Conservation (phyloP, 2,113 vertebrate species). For the Diadophis punctatus region DNA sequence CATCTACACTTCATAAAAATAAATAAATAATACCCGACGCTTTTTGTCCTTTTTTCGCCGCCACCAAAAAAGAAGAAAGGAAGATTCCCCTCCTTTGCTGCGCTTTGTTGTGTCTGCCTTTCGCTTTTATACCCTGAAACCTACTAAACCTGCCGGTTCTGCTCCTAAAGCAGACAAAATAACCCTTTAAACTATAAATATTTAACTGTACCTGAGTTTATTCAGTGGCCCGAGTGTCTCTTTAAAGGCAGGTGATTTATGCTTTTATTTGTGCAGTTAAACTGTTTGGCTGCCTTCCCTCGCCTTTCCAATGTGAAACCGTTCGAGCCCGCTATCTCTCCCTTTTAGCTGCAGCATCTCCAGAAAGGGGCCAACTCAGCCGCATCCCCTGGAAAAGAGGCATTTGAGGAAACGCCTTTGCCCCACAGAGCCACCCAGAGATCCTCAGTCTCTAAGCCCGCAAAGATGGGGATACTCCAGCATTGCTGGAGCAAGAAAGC, state of each 20-base stretch:
- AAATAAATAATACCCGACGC: conserved; percentile 38
- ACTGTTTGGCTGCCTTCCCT: neutral
- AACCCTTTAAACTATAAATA: conserved; percentile 21
- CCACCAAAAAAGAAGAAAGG: neutral
- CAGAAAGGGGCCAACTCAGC: neutral
- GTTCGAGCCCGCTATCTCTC: neutral
- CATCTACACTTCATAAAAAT: neutral
- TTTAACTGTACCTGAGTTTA: conserved; percentile 9
- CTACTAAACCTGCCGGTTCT: neutral
- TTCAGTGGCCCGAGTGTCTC: conserved; percentile 10
- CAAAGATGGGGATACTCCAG: neutral
- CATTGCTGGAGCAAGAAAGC: neutral
- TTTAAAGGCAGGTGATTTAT: neutral
- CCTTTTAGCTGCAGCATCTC: neutral
- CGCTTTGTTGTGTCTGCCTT: neutral
- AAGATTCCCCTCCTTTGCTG: neutral
- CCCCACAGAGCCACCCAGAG: neutral
- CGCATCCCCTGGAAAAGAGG: neutral
- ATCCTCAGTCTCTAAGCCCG: neutral
- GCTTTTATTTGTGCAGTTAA: neutral
- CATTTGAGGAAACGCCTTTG: neutral
- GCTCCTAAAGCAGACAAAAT: conserved; percentile 21
- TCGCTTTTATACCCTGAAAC: conserved; percentile 11
- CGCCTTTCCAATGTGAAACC: neutral
- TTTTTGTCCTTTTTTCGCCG: neutral